These are phyloP conservation scores for Mesocricetus auratus DNA, from an alignment of 2,113 vertebrate genomes.

Conservation along the genomic window DNA sequence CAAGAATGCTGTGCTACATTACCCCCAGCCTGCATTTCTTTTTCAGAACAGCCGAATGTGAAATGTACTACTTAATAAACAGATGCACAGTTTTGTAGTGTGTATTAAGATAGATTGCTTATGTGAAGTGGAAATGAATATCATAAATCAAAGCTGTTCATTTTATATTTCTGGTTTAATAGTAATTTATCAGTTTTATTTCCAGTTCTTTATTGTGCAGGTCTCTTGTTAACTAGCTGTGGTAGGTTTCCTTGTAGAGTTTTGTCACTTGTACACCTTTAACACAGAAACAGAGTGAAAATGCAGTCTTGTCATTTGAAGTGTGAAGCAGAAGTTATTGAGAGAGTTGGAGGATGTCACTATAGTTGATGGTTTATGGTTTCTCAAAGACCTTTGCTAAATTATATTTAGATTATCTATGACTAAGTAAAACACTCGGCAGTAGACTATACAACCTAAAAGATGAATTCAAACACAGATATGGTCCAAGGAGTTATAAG, in stretches of 20 bases:
- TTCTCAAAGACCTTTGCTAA: constrained; percentile 8
- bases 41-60: constrained; percentile 73
- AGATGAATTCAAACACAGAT: background rate
- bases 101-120: constrained; percentile 85
- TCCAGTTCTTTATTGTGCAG: constrained; percentile 61
- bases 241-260: background rate
- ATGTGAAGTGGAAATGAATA: constrained; percentile 83
- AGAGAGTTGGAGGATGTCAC: background rate
- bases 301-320: background rate
- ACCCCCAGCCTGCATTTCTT: constrained; percentile 54
- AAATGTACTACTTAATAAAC: constrained; percentile 81
- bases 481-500: background rate
- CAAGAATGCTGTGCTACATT: constrained; percentile 76
- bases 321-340: background rate
- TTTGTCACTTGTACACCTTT: background rate
- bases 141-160: constrained; percentile 84
- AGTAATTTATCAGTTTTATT: constrained; percentile 78
- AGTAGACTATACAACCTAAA: background rate
- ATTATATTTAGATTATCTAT: constrained; percentile 10
- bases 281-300: background rate
- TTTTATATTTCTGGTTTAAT: constrained; percentile 77
- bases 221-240: constrained; percentile 17
- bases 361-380: background rate
- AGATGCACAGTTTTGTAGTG: constrained; percentile 73
- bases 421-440: constrained; percentile 1